Evolutionary conservation across 1,140 invertebrate genomes (phyloP), one percentile per base, ranked within the genome.

Genomic region (Elymnias hypermnestra): DNA sequence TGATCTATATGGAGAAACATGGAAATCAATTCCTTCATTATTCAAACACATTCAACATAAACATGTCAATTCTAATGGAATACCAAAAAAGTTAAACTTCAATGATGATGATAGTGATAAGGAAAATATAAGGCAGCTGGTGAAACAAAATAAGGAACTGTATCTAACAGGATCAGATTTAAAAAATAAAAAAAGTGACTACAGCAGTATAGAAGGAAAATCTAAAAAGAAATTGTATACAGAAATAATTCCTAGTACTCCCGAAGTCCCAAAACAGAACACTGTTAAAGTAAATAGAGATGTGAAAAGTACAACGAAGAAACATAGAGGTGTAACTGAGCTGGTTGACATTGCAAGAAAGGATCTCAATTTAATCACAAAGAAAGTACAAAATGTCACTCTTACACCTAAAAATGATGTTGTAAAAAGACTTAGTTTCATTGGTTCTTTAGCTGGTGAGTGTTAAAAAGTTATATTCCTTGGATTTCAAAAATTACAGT

Each of bases 181-280:
- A 6, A 78, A 81, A 60, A 42, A 52, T 1, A 55, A 42, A 51
- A 43, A 42, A 21, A 58, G 50, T 40, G 42, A 61, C 29, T 37
- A 54, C 4, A 31, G 26, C 2, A 52, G 64, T n/a, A 43, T 54
- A 1, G 76, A 83, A 13, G 77, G 62, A 31, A 70, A 66, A 47
- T 70, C 61, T 1, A 85, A 79, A 33, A 83, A 82, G 36, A 83
- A 78, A 50, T 54, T 85, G 22, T 85, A 72, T 35, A 83, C 78
- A 2, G 82, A 83, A 41, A 76, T 67, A 49, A 41, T 78, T 14
- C 67, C 65, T 0, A 66, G 45, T 45, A 76, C 76, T n/a, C 77
- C 82, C 0, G 74, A 82, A 9, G 23, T 68, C 6, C 58, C 67
- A 1, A 78, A 63, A 36, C 38, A 26, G 0, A 72, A 64, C 49